Conservation (phyloP, 2,797 vertebrate genomes). For the Lepidocolaptes lacrymiger region DNA sequence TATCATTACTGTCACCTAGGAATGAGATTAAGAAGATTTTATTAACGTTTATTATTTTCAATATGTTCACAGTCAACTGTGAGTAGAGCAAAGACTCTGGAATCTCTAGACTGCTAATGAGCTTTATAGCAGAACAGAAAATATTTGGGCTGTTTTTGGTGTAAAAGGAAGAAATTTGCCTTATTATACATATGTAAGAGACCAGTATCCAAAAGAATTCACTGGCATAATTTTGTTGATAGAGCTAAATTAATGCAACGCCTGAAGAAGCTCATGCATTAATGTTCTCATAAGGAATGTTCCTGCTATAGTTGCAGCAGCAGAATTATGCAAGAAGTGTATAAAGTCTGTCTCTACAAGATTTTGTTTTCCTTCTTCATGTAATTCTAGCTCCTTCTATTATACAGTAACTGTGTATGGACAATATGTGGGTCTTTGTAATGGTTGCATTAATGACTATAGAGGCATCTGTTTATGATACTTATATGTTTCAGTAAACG, state of each 20-base stretch:
- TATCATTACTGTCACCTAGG: not conserved
- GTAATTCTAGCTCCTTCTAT: not conserved
- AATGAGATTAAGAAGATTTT: not conserved
- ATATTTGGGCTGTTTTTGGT: not conserved
- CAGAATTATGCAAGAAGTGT: not conserved
- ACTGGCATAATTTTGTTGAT: not conserved
- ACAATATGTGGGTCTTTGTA: not conserved
- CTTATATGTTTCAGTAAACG: accelerated
- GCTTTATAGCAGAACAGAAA: not conserved
- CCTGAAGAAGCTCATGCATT: not conserved
- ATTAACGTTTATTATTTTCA: not conserved
- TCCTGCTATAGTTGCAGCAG: not conserved
- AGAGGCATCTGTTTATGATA: not conserved
- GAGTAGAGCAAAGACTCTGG: not conserved
- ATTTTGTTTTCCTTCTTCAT: not conserved
- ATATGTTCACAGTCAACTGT: not conserved
- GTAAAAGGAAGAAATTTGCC: not conserved
- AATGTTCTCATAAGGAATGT: not conserved
- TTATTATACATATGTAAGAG: not conserved
- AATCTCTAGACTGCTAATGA: not conserved
- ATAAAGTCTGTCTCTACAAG: not conserved
- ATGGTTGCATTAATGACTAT: not conserved
- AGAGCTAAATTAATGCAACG: not conserved
- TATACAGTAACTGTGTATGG: not conserved
- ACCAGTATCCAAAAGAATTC: not conserved